Evolutionary conservation across 2,888 invertebrate genomes (phyloP).

Genomic region (Encarsia formosa): DNA sequence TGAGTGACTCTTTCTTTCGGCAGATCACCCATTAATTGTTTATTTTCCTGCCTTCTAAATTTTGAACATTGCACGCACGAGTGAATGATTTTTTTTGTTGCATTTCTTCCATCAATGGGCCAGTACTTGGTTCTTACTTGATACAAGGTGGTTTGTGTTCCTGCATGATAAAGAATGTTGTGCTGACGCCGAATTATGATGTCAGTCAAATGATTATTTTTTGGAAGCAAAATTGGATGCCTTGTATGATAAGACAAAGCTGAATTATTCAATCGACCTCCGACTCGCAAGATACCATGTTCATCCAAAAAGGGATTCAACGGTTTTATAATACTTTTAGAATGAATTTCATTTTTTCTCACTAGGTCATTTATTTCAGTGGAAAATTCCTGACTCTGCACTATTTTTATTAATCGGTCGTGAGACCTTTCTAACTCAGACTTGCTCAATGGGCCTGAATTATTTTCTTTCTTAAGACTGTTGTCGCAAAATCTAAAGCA

Average conservation of each 20-base stretch:
- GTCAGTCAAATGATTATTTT: not conserved
- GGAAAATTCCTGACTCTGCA: not conserved
- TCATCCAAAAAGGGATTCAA: not conserved
- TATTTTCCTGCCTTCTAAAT: too few species aligned
- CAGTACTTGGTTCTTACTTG: constrained; percentile 29
- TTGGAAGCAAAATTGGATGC: not conserved
- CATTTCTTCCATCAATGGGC: constrained; percentile 28
- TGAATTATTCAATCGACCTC: not conserved
- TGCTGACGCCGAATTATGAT: not conserved
- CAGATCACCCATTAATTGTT: constrained; percentile 34
- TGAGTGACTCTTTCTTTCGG: constrained; percentile 31
- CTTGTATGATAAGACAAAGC: not conserved
- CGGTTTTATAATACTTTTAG: not conserved
- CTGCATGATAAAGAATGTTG: constrained; percentile 23
- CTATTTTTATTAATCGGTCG: too few species aligned
- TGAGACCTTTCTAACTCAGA: too few species aligned
- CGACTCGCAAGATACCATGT: not conserved
- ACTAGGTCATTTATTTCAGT: not conserved
- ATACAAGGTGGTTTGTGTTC: constrained; percentile 30
- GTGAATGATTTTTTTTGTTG: constrained; percentile 18
- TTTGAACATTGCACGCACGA: constrained; percentile 15
- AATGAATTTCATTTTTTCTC: not conserved
- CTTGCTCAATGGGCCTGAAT: not conserved
- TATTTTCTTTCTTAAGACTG: not conserved
- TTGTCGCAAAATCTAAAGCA: not conserved